Evolutionary conservation across 1,140 invertebrate species (phyloP).

Genomic region (Zaprionus capensis): DNA sequence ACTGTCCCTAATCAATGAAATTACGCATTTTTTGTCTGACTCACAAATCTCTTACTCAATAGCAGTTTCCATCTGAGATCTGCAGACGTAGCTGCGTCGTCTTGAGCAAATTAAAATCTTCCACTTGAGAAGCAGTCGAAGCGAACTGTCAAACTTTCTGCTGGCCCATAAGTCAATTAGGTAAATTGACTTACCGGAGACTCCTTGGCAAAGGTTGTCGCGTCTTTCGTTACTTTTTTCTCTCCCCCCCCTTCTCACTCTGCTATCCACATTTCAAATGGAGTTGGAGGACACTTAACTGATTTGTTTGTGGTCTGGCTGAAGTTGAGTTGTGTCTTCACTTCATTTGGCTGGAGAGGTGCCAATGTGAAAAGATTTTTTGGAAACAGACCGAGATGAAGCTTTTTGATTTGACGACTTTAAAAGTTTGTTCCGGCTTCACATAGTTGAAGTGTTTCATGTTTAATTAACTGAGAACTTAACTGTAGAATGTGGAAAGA

Average conservation of each 20-base stretch:
- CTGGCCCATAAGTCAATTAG: conserved; percentile 75
- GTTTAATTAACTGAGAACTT: conserved; percentile 46
- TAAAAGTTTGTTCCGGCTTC: conserved; percentile 9
- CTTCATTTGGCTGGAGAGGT: conserved; percentile 59
- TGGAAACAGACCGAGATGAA: conserved; percentile 24
- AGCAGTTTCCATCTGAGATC: conserved; percentile 9
- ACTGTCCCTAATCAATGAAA: not conserved
- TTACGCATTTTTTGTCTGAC: not conserved
- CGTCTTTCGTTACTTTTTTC: conserved; percentile 35
- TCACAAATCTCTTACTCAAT: not conserved
- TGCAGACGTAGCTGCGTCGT: not conserved
- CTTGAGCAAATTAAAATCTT: conserved; percentile 44
- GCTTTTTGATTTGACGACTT: conserved; percentile 22
- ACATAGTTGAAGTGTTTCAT: conserved; percentile 15
- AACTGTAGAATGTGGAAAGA: not conserved
- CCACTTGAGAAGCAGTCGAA: conserved; percentile 22
- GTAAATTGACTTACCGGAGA: conserved; percentile 69
- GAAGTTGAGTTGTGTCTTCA: conserved; percentile 33
- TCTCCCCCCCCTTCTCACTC: not conserved
- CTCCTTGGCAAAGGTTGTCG: conserved; percentile 38
- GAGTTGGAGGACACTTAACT: conserved; percentile 61
- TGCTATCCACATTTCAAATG: conserved; percentile 13
- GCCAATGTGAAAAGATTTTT: conserved; percentile 50
- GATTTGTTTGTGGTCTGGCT: conserved; percentile 71
- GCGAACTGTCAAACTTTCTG: conserved; percentile 54